Conservation (phyloP, 1,140 invertebrate genomes). For the Pygmarrhopalites habei region DNA sequence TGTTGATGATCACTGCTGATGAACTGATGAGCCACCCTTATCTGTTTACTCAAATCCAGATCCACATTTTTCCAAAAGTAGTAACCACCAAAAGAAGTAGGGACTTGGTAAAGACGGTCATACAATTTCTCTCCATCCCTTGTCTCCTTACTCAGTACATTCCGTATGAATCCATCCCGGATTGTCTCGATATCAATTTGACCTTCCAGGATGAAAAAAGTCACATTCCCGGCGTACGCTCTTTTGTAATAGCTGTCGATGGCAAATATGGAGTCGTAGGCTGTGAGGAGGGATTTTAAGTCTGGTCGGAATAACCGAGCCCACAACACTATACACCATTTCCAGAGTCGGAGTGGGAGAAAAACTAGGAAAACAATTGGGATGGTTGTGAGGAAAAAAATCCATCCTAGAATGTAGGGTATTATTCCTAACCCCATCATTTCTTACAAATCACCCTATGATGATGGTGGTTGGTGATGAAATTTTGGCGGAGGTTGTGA, state of each 20-base stretch:
- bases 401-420: background rate
- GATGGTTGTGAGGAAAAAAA: background rate
- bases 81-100: constrained; percentile 26
- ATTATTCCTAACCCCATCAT: background rate
- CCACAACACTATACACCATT: background rate
- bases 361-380: background rate
- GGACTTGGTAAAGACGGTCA: constrained; percentile 21
- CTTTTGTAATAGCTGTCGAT: constrained; percentile 21
- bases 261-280: constrained; percentile 34
- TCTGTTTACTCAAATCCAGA: constrained; percentile 15
- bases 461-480: background rate
- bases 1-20: constrained; percentile 20
- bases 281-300: constrained; percentile 18
- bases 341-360: constrained; percentile 10
- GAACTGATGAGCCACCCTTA: constrained; percentile 23
- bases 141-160: constrained; percentile 20
- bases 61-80: constrained; percentile 34
- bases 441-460: background rate
- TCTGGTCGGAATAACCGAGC: constrained; percentile 6
- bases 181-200: constrained; percentile 19
- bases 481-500: background rate
- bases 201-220: constrained; percentile 25
- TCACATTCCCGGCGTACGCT: constrained; percentile 33
- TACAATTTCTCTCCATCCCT: constrained; percentile 20
- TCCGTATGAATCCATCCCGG: background rate